phyloP scores from a whole-genome alignment of 2,888 invertebrate species.

The Campoplex capitator region DNA sequence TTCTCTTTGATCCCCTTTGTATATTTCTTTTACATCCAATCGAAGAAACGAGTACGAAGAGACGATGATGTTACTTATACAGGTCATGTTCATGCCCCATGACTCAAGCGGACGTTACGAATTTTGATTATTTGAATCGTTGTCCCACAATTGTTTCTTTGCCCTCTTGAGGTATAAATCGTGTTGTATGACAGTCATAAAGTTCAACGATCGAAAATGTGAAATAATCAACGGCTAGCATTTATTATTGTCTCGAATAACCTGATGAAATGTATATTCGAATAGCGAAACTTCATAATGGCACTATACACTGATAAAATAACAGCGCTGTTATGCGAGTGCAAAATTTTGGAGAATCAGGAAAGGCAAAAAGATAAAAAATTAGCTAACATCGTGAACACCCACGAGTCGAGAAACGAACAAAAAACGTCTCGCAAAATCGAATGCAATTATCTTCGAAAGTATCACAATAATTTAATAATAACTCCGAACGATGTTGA shows the following conservation, averaged over 20 bases:
- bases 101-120: conserved; percentile 37
- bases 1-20: not conserved
- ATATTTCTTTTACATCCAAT: not conserved
- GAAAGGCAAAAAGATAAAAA: conserved; percentile 13
- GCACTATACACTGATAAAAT: conserved; percentile 28
- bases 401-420: not conserved
- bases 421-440: conserved; percentile 9
- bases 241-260: not conserved
- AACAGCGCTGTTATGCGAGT: conserved; percentile 44
- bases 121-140: conserved; percentile 56
- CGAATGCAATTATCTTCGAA: conserved; percentile 7
- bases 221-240: not conserved
- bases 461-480: not conserved
- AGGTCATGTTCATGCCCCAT: not conserved
- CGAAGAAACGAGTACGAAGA: no score
- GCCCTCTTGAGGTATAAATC: not conserved
- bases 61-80: not conserved
- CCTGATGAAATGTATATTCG: not conserved
- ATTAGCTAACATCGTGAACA: not conserved
- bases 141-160: not conserved
- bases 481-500: conserved; percentile 30
- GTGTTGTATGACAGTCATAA: not conserved
- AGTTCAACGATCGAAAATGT: not conserved
- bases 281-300: conserved; percentile 6
- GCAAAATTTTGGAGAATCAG: conserved; percentile 16